phyloP scores from a whole-genome alignment of 2,888 invertebrate species.

The Tuta absoluta region DNA sequence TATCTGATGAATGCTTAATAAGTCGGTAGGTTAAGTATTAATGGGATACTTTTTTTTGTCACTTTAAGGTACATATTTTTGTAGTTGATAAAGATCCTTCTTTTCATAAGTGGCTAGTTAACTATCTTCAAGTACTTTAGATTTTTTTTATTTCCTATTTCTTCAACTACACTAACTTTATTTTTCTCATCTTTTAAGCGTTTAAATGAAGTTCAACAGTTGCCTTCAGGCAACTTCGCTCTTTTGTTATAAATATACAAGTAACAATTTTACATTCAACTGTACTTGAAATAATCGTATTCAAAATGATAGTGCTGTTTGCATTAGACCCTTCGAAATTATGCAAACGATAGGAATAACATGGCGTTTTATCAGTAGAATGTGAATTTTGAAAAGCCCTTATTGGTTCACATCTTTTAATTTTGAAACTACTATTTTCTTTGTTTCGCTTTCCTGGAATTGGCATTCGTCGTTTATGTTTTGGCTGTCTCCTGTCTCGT shows the following conservation, averaged over 20 bases:
- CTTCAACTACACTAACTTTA: too few species aligned
- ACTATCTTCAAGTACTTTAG: too few species aligned
- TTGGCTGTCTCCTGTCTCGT: neutral
- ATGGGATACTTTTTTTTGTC: too few species aligned
- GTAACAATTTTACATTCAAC: conserved; percentile 33
- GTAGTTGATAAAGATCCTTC: too few species aligned
- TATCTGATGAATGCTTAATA: too few species aligned
- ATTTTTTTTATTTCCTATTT: too few species aligned
- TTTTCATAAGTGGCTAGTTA: too few species aligned
- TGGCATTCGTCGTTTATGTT: neutral
- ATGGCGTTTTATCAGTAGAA: conserved; percentile 32
- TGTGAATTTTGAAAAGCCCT: neutral
- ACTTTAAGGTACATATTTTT: too few species aligned
- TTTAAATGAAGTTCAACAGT: too few species aligned
- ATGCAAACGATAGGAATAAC: conserved; percentile 36
- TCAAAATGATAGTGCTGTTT: conserved; percentile 47
- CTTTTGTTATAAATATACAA: neutral
- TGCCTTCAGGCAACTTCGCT: too few species aligned
- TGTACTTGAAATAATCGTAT: conserved; percentile 35
- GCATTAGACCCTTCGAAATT: conserved; percentile 46
- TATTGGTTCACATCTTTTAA: neutral
- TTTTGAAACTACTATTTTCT: neutral
- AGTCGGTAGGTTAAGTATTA: too few species aligned
- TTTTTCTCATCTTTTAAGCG: too few species aligned
- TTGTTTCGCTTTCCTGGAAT: neutral